Conservation (phyloP, 2,113 vertebrate species). For the Furnarius figulus region DNA sequence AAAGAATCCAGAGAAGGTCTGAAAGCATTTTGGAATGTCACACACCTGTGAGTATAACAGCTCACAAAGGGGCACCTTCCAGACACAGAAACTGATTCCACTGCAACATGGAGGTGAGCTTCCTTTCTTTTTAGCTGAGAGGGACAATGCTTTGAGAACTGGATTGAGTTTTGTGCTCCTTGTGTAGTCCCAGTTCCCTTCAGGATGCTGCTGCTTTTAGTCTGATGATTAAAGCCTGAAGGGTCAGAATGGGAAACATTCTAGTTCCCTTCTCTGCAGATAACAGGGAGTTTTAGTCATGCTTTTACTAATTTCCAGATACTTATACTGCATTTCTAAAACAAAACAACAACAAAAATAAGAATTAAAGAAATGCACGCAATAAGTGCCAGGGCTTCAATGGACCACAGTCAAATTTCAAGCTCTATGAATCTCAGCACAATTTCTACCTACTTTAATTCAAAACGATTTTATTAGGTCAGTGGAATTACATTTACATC, state of each 20-base stretch:
- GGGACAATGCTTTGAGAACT: not conserved
- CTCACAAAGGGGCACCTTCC: not conserved
- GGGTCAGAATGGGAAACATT: not conserved
- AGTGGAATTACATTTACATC: not conserved
- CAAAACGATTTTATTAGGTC: not conserved
- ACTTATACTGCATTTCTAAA: not conserved
- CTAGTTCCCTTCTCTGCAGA: not conserved
- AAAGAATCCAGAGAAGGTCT: not conserved
- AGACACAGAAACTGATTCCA: not conserved
- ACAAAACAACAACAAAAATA: too few species aligned
- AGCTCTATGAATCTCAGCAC: not conserved
- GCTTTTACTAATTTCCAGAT: not conserved
- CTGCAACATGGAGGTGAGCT: accelerated
- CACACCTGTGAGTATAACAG: not conserved
- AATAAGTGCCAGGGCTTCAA: not conserved
- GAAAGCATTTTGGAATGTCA: not conserved
- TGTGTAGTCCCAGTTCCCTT: accelerated
- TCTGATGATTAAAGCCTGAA: not conserved
- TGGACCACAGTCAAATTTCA: not conserved
- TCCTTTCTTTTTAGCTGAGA: not conserved
- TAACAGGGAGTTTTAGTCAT: not conserved
- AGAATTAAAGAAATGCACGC: accelerated
- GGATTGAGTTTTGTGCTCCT: accelerated
- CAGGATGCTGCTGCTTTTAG: not conserved
- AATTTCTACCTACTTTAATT: not conserved